Conservation (phyloP, 1,140 invertebrate species). For the Samia ricini region DNA sequence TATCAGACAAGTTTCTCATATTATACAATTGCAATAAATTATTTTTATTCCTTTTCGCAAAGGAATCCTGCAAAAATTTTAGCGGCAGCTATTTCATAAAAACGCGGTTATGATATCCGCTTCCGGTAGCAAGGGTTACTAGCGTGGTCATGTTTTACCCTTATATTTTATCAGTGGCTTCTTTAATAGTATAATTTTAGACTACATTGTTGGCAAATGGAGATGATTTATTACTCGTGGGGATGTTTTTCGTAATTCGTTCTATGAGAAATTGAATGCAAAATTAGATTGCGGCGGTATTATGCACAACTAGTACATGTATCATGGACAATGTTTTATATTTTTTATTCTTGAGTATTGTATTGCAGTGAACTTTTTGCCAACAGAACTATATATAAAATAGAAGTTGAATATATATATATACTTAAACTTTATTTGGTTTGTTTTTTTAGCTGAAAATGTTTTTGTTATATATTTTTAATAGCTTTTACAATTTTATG, state of each 20-base stretch:
- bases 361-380: no score
- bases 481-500: no score
- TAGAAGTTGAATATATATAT: no score
- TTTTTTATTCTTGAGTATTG: no score
- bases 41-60: not conserved
- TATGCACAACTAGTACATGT: no score
- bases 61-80: conserved; percentile 27
- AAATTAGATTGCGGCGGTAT: not conserved
- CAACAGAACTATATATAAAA: no score
- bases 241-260: conserved; percentile 13
- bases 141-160: conserved; percentile 33
- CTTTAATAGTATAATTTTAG: conserved; percentile 13
- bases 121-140: conserved; percentile 53
- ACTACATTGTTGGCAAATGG: conserved; percentile 32
- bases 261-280: conserved; percentile 15
- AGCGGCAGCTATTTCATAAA: conserved; percentile 35
- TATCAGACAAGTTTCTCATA: not conserved
- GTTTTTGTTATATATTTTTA: no score
- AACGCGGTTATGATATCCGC: conserved; percentile 36
- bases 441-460: no score
- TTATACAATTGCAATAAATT: not conserved
- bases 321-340: no score
- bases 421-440: no score
- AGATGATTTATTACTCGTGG: conserved; percentile 31
- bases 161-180: conserved; percentile 30